Conservation (phyloP, 2,113 vertebrate genomes). For the Glaucidium brasilianum region DNA sequence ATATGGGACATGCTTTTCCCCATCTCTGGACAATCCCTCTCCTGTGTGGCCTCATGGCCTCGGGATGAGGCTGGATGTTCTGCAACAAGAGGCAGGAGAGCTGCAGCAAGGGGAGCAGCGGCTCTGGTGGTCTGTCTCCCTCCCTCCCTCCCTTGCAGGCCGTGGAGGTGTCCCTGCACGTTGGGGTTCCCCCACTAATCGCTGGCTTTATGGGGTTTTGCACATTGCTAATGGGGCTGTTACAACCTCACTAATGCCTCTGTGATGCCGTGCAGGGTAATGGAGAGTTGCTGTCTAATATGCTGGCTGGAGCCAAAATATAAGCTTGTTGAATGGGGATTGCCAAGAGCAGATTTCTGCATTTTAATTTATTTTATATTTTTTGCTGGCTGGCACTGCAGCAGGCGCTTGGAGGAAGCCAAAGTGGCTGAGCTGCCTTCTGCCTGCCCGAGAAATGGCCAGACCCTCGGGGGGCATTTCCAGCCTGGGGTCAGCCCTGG, state of each 20-base stretch:
- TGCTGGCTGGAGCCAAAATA: neutral
- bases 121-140: neutral
- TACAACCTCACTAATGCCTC: neutral
- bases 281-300: neutral
- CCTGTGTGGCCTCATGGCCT: neutral
- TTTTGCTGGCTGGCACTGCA: neutral
- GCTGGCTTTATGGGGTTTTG: neutral
- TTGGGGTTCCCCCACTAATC: neutral
- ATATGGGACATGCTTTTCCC: neutral
- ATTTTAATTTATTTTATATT: neutral
- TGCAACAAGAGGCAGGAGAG: neutral
- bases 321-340: neutral
- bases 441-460: neutral
- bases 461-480: neutral
- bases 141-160: neutral
- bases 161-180: accelerated
- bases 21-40: neutral
- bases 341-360: neutral
- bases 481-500: neutral
- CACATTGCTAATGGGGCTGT: neutral
- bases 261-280: neutral
- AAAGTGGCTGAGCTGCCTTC: neutral
- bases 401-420: neutral
- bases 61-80: neutral
- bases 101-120: neutral